phyloP scores from a whole-genome alignment of 2,797 vertebrate genomes.

The Geotrypetes seraphini region DNA sequence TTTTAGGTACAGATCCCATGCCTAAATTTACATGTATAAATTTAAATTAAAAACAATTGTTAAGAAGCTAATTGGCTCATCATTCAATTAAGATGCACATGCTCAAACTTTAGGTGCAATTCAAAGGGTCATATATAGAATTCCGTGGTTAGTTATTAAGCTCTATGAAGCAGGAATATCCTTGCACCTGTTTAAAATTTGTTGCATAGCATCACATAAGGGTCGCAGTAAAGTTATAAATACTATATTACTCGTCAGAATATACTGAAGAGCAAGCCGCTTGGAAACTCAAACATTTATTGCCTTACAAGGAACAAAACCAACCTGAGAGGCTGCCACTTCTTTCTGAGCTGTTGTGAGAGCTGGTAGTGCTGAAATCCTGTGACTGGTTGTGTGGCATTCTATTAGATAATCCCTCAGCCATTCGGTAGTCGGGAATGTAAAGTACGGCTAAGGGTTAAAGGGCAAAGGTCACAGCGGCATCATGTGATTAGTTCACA shows the following conservation, averaged over 20 bases:
- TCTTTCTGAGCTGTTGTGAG: slow-evolving; percentile 99
- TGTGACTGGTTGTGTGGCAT: slow-evolving; percentile 99
- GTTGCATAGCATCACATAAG: too few relatives aligned
- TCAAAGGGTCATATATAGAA: too few relatives aligned
- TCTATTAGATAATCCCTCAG: slow-evolving; percentile 99
- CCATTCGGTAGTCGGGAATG: slow-evolving; percentile 99
- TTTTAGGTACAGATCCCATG: too few relatives aligned
- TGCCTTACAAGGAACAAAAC: slow-evolving; percentile 56
- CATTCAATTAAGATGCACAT: too few relatives aligned
- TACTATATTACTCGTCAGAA: neutral
- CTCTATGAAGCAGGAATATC: too few relatives aligned
- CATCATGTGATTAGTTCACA: slow-evolving; percentile 87
- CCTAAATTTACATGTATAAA: too few relatives aligned
- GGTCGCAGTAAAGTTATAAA: neutral
- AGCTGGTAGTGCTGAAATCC: slow-evolving; percentile 99
- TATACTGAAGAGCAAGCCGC: slow-evolving; percentile 15
- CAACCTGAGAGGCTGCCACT: slow-evolving; percentile 99
- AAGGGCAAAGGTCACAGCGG: slow-evolving; percentile 96
- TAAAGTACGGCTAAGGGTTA: slow-evolving; percentile 99
- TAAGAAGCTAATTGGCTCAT: too few relatives aligned
- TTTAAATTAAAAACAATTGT: too few relatives aligned
- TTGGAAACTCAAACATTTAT: slow-evolving; percentile 44
- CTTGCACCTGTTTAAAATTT: too few relatives aligned
- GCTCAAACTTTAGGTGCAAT: too few relatives aligned
- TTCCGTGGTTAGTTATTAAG: too few relatives aligned